Evolutionary conservation across 1,140 invertebrate genomes (phyloP), one percentile per base, ranked within the genome.

Genomic region (roundworm (Caenorhabditis elegans)): DNA sequence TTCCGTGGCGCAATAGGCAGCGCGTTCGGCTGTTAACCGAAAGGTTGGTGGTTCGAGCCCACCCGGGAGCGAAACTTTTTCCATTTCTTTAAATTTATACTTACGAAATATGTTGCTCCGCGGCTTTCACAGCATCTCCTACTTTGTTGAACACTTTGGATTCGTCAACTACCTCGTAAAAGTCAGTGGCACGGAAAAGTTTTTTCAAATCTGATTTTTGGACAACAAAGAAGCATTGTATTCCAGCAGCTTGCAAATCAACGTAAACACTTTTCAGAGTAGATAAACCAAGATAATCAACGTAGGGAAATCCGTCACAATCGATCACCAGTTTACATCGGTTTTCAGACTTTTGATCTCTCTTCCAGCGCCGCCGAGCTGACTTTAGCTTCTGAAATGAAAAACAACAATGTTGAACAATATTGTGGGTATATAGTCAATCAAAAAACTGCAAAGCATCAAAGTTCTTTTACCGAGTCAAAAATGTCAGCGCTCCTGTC

Each of bases 41-140:
- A 86, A 87, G 85, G 87, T 86, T 88, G 87, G 88, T 87, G 86
- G 86, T 87, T 87, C 86, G 80, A 87, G 83, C 83, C 86, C 86
- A 87, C 86, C 86, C 86, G 86, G 86, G 86, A 87, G 86, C 86
- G 86, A 79, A 83, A 70, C 22, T 26, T 70, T 70, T 65, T 70
- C 22, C n/a, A 2, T 70, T 70, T 60, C n/a, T 55, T 60, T 60
- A n/a, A n/a, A n/a, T 49, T 0, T 39, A 10, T 19, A 70, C 60
- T 70, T 11, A 60, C 53, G 39, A 79, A 39, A 53, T 48, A 26
- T 28, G 46, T 39, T 39, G 22, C 15, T 81, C 53, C 1, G 80
- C 80, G 13, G 24, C 60, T 31, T 76, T 43, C 3, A 81, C 80
- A 17, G 80, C 80, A 17, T 76, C 65, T 11, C 13, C 80, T 5